Base-by-base conservation (phyloP, 2,888 invertebrate genomes). In the Bugula neritina region DNA sequence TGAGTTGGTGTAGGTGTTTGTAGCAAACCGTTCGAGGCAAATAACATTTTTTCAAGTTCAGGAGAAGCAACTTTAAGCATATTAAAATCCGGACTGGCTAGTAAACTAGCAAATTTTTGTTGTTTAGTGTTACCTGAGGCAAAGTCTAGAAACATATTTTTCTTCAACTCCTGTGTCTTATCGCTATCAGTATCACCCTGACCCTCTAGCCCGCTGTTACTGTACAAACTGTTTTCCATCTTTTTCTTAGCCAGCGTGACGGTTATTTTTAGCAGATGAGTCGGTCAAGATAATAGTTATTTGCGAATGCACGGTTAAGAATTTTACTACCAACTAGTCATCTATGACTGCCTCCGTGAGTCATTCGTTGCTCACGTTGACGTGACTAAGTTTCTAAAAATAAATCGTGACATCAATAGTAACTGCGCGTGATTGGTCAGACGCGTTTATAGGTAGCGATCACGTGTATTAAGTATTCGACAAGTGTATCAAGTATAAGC, bases 11-110 rank as follows among this genome's bases (percentile, higher is more conserved):
- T 88, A 35, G 90, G 90, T 75, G 89, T 84, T 34, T 85, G 83
- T 79, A 86, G 83, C 35, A 81, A 79, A 77, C 81, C 78, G 73
- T 83, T 82, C 3, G 84, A 84, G 69, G 80, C 84, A 76, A 93
- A 89, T 78, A 96, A 90, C 80, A 95, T 88, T 81, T 91, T 92
- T 83, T 96, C 96, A 73, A 96, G 85, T 81, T 96, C 95, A 0
- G 95, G 95, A 0, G 94, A 91, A 54, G 90, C 92, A 69, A 96
- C 86, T 84, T 92, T 93, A 77, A 92, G 86, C 88, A 90, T 90
- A 82, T 92, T 90, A 69, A 94, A 85, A 84, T 95, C 94, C 0
- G 95, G 94, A 0, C 83, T 82, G 58, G 78, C 79, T 63, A 80
- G 78, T 10, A 72, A 71, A 0, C 75, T 74, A 52, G 76, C 76